These are phyloP conservation scores for Meloidogyne hapla DNA, from an alignment of 1,140 invertebrate species.

Conservation along the genomic window DNA sequence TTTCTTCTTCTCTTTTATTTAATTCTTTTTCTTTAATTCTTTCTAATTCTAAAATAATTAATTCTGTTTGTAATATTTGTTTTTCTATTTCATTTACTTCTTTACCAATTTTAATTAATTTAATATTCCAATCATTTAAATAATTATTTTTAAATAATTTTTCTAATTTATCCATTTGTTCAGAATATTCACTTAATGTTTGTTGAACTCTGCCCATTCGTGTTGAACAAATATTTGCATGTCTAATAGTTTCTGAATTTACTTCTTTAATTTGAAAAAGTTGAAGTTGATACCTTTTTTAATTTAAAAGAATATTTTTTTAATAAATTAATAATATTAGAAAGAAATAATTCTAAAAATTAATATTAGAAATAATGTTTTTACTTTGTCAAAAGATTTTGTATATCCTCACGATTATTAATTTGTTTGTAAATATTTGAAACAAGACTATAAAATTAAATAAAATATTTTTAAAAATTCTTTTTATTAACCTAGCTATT, in stretches of 20 bases:
- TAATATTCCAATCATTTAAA: not conserved
- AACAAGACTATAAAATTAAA: not conserved
- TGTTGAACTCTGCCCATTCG: slow-evolving; percentile 46
- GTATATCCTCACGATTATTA: not conserved
- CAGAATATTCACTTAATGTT: slow-evolving; percentile 31
- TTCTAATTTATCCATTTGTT: slow-evolving; percentile 27
- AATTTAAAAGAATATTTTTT: too few relatives aligned
- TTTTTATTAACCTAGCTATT: not conserved
- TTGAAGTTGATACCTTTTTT: slow-evolving; percentile 35
- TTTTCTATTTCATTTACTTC: not conserved
- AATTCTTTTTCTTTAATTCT: not conserved
- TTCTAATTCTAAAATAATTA: not conserved
- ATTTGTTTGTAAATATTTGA: slow-evolving; percentile 9
- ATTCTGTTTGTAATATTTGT: not conserved
- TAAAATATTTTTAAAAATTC: not conserved
- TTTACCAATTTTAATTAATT: not conserved
- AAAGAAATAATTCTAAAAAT: too few relatives aligned
- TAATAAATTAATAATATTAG: not conserved
- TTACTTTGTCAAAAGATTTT: slow-evolving; percentile 18
- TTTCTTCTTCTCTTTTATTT: not conserved
- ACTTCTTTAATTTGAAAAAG: slow-evolving; percentile 43
- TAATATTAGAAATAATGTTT: not conserved
- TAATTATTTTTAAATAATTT: not conserved
- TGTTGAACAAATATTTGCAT: slow-evolving; percentile 41
- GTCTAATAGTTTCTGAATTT: slow-evolving; percentile 31